Conservation (phyloP, 2,797 vertebrate genomes). For the Acanthiza pusilla region DNA sequence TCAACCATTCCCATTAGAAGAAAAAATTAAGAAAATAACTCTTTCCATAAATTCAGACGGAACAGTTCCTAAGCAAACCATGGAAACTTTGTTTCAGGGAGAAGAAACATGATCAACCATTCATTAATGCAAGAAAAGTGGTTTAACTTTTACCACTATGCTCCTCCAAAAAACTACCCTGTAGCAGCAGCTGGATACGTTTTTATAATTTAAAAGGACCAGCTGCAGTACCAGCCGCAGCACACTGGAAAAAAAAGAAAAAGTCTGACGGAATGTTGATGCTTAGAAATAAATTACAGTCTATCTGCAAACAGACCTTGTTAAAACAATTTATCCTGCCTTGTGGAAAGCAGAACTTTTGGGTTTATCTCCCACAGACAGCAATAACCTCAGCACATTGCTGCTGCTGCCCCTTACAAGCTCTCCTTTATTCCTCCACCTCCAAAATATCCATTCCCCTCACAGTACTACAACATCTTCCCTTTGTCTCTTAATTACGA, state of each 20-base stretch:
- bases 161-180: not conserved
- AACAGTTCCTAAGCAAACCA: not conserved
- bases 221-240: not conserved
- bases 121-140: not conserved
- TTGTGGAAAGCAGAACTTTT: not conserved
- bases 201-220: not conserved
- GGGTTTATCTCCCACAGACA: not conserved
- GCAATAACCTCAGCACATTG: not conserved
- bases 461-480: not conserved
- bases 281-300: not conserved
- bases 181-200: not conserved
- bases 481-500: not conserved
- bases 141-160: not conserved
- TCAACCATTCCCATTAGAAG: not conserved
- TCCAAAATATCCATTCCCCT: not conserved
- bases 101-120: not conserved
- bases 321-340: not conserved
- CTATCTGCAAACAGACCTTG: not conserved
- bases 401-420: not conserved
- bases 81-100: not conserved
- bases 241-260: not conserved
- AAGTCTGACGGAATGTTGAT: not conserved
- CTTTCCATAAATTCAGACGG: not conserved
- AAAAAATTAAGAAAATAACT: not conserved
- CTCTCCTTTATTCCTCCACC: not conserved